Base-by-base conservation (phyloP, 1,140 invertebrate species). In the Drosophila murphyi region DNA sequence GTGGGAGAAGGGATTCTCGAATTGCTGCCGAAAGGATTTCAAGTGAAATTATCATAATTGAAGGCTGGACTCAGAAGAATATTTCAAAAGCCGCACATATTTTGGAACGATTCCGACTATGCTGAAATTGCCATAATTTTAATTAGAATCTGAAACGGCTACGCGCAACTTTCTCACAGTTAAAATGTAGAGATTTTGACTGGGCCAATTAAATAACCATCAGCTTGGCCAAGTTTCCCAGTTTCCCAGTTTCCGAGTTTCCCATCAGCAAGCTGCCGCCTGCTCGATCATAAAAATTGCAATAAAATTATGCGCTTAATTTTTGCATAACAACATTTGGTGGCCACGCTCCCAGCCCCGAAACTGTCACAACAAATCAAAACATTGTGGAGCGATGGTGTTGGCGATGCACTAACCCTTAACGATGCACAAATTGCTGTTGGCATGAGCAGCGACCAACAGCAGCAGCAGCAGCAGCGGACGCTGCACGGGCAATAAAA, bases 241-340 rank as follows among this genome's bases (percentile, higher is more conserved):
- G 64, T 32, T 10, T 34, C 34, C 54, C 54, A 39, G 12, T n/a
- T n/a, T n/a, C n/a, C n/a, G 20, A 20, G 20, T 20, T 20, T 20
- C 20, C 20, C 20, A 20, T 0, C 20, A 20, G 0, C 20, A 20
- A 20, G 20, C 20, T 20, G 20, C 10, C 60, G 52, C 37, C 63
- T 57, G 67, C 29, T 79, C 70, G 78, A 76, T 72, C 85, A 88
- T 91, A 90, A 91, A 91, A 91, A 91, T 91, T 77, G 90, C 90
- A 91, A 91, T 91, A 90, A 91, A 91, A 91, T 91, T 65, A 91
- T 91, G 77, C 90, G 90, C 90, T 64, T 80, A 79, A 91, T 91
- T 91, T 91, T 91, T 91, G 90, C 90, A 91, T 91, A 91, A 91
- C 90, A 91, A 91, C 90, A 91, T 91, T 89, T 78, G 29, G 51